phyloP scores from a whole-genome alignment of 2,113 vertebrate genomes.

The Phasianus colchicus region DNA sequence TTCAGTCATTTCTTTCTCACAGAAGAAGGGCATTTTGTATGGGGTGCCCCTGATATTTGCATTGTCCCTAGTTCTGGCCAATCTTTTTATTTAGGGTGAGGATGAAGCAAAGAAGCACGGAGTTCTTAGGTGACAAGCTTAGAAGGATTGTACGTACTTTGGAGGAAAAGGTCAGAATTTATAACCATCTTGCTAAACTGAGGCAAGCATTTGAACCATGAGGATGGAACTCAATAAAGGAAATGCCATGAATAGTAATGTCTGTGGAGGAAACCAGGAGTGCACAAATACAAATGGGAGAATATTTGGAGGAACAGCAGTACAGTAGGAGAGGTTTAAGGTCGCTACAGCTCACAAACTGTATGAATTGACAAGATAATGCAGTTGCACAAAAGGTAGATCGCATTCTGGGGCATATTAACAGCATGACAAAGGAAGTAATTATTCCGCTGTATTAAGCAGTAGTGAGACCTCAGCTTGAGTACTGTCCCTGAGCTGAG shows the following conservation, averaged over 20 bases:
- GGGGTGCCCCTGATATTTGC: neutral
- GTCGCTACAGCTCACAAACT: neutral
- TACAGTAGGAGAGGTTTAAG: constrained; percentile 26
- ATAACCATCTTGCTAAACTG: neutral
- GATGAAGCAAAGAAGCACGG: neutral
- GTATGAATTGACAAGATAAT: neutral
- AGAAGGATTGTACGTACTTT: neutral
- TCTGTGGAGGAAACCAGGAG: neutral
- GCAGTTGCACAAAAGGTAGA: constrained; percentile 2
- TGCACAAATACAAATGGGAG: neutral
- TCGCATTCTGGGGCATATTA: constrained; percentile 21
- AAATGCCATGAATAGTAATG: neutral
- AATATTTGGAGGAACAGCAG: neutral
- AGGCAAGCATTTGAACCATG: neutral
- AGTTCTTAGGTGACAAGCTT: neutral
- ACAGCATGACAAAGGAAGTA: constrained; percentile 11
- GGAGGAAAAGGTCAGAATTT: neutral
- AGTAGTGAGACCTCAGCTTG: neutral
- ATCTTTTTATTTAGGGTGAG: neutral
- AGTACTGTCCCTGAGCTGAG: neutral
- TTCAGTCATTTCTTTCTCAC: neutral
- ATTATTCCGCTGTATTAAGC: neutral
- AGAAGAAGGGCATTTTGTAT: neutral
- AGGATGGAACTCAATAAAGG: constrained; percentile 8
- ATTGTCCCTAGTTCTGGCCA: neutral